Conservation (phyloP, 2,113 vertebrate species). For the Pomatostomus ruficeps region DNA sequence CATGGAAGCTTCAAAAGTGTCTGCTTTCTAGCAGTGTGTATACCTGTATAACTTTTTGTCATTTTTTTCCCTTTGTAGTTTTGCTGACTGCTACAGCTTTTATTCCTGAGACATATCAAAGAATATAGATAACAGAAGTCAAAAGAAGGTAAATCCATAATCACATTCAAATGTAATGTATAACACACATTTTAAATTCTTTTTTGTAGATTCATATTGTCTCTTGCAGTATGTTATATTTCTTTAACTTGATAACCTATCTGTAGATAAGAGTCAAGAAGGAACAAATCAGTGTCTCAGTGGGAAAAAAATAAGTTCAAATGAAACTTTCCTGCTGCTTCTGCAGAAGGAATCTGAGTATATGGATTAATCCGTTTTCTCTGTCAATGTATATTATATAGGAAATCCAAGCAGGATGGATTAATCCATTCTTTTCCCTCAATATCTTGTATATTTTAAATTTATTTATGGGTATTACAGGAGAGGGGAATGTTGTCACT, state of each 20-base stretch:
- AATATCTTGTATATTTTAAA: background rate
- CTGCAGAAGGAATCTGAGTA: background rate
- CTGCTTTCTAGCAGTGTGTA: background rate
- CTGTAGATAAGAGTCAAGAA: background rate
- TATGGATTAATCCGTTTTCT: background rate
- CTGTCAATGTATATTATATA: background rate
- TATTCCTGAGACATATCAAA: constrained; percentile 33
- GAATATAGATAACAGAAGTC: constrained; percentile 22
- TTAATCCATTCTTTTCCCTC: background rate
- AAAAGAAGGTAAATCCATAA: constrained; percentile 42
- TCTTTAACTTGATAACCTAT: background rate
- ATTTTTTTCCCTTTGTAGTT: constrained; percentile 38
- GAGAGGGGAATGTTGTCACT: background rate
- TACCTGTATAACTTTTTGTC: background rate
- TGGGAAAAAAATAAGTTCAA: background rate
- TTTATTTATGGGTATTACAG: background rate
- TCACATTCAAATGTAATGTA: background rate
- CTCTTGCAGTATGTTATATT: background rate
- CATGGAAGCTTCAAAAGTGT: constrained; percentile 26
- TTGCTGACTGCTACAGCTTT: constrained; percentile 36
- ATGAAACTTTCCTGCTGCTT: background rate
- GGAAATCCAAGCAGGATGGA: background rate
- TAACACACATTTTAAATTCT: background rate
- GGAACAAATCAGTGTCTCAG: background rate
- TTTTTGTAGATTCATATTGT: background rate